Conservation (phyloP, 2,113 vertebrate species). For the Heliornis fulica region DNA sequence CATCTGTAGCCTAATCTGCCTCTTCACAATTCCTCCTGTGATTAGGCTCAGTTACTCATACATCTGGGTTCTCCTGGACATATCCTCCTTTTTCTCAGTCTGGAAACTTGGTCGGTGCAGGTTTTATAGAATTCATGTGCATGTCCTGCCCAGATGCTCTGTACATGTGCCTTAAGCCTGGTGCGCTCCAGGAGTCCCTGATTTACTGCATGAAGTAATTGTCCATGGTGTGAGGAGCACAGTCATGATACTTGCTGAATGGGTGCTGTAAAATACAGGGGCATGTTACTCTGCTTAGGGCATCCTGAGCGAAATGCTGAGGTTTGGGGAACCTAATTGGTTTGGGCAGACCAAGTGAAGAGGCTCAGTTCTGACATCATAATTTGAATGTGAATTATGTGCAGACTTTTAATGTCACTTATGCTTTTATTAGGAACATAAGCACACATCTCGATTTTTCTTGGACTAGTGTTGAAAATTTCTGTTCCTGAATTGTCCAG, state of each 20-base stretch:
- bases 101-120: not conserved
- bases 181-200: not conserved
- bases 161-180: not conserved
- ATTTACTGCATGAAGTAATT: constrained; percentile 11
- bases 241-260: not conserved
- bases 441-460: not conserved
- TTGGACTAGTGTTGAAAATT: not conserved
- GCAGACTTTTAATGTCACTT: not conserved
- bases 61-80: not conserved
- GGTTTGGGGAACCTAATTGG: not conserved
- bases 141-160: constrained; percentile 15
- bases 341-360: not conserved
- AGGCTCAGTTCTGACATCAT: not conserved
- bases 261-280: not conserved
- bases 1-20: not conserved
- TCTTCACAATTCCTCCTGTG: not conserved
- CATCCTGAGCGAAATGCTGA: not conserved
- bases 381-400: not conserved
- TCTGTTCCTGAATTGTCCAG: not conserved
- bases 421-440: not conserved
- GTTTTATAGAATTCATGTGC: not conserved
- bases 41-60: not conserved
- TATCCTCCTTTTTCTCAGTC: not conserved
- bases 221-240: not conserved
- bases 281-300: not conserved